Evolutionary conservation across 2,888 invertebrate genomes (phyloP), one percentile per base, ranked within the genome.

Genomic region (Andrena chrysosceles): DNA sequence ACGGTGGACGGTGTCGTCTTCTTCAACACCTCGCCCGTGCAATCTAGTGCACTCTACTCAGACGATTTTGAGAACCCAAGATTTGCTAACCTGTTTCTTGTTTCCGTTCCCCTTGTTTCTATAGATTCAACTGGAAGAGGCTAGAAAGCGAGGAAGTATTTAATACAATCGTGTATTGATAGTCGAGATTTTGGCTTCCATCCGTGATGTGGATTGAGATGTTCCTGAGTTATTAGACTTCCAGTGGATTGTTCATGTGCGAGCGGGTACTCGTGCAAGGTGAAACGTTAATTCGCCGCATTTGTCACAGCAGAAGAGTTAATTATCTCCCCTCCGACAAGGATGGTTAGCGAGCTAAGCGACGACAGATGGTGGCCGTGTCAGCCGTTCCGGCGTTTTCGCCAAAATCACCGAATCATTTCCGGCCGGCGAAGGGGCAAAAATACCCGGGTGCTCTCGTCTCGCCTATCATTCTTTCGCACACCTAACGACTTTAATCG

Each of bases 331-430:
- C 56, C 26, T n/a, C 59, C 1, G 52, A n/a, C 59, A 26, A 48
- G 31, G 49, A 31, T 54, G 29, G 42, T 35, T 48, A 31, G 16
- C 4, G 31, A 13, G 42, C 31, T 42, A 48, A 59, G 16, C 35
- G 52, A 31, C 83, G 59, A 71, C 84, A 84, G 84, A 70, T 84
- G 84, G 78, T 6, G 42, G 33, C 74, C 83, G 83, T 70, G 73
- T 59, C 49, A 54, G 77, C 16, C 42, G 69, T 75, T 69, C 59
- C 71, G 52, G 35, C 56, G 49, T 75, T 71, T 78, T 75, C 69
- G 31, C 54, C 64, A 83, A 76, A 84, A 67, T 77, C 66, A 77
- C 74, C 78, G 71, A 78, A 75, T 84, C 84, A 84, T 82, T 84
- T 84, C 84, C 84, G 84, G 71, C 54, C 23, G 64, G 20, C 26